Percentiles rank a stretch among this genome's conserved stretches.
phyloP scores from a whole-genome alignment of 2,888 invertebrate species.

The Drosophila phalerata region DNA sequence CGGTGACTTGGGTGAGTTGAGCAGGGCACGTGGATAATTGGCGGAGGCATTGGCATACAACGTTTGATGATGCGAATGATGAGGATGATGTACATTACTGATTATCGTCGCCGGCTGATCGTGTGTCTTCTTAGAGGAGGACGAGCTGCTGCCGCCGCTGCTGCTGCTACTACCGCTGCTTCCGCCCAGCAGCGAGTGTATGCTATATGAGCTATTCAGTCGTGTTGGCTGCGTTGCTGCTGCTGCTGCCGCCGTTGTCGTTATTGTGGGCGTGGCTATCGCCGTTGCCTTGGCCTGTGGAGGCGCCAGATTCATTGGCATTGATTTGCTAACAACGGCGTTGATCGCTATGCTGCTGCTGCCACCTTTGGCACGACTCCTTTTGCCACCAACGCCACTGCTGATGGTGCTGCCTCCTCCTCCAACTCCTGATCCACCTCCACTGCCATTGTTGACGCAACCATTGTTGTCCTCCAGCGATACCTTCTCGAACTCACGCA shows the following conservation, averaged over 20 bases:
- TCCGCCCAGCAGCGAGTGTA: conserved; percentile 92
- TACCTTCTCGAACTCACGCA: conserved; percentile 92
- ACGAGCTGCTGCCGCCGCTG: conserved; percentile 37
- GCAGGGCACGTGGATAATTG: conserved; percentile 80
- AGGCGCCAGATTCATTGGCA: conserved; percentile 71
- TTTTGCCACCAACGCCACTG: conserved; percentile 86
- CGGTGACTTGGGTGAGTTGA: conserved; percentile 86
- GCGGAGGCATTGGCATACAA: conserved; percentile 77
- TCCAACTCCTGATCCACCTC: conserved; percentile 86
- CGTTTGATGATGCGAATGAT: conserved; percentile 62
- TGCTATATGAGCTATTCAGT: conserved; percentile 92
- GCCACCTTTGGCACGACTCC: conserved; percentile 86
- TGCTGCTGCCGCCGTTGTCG: conserved; percentile 41
- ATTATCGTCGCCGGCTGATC: conserved; percentile 77
- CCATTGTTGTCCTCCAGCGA: conserved; percentile 87
- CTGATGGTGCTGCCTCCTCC: conserved; percentile 10
- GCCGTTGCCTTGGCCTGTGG: conserved; percentile 62
- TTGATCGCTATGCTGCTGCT: conserved; percentile 18
- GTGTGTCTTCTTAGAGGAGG: conserved; percentile 61
- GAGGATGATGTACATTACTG: conserved; percentile 73
- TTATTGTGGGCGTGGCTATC: conserved; percentile 38
- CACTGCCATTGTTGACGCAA: conserved; percentile 85
- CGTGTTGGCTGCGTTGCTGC: conserved; percentile 73
- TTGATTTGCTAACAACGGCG: conserved; percentile 45
- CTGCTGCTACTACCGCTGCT: conserved; percentile 58